These are phyloP conservation scores for Ceyx melanurus DNA, from an alignment of 2,113 vertebrate genomes.

Conservation along the genomic window DNA sequence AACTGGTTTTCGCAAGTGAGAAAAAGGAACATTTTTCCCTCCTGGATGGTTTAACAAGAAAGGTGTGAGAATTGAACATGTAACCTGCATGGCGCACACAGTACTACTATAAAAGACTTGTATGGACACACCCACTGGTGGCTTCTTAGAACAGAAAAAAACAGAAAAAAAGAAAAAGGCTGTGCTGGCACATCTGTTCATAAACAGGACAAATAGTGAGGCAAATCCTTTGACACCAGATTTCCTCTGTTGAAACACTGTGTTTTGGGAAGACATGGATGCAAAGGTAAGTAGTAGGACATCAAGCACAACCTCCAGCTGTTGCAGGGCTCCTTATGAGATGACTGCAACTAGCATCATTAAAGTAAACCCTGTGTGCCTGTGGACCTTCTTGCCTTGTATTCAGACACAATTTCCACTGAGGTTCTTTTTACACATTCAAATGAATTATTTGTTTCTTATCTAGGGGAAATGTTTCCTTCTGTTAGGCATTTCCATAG, in stretches of 20 bases:
- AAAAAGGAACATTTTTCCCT: neutral
- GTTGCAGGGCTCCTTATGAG: neutral
- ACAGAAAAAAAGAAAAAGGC: neutral
- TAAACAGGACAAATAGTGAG: neutral
- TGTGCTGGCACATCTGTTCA: neutral
- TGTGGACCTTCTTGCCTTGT: neutral
- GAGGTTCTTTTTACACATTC: neutral
- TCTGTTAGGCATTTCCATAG: constrained; percentile 1
- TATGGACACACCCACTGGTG: neutral
- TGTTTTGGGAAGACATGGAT: neutral
- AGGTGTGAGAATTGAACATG: neutral
- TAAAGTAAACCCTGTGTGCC: neutral
- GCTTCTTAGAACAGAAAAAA: neutral
- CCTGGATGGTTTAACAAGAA: neutral
- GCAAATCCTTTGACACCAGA: neutral
- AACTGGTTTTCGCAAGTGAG: neutral
- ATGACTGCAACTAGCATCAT: neutral
- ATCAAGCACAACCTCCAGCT: neutral
- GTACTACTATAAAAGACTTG: neutral
- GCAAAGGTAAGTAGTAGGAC: neutral
- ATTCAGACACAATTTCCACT: neutral
- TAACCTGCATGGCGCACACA: rapidly evolving
- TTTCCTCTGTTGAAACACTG: neutral
- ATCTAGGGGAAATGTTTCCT: constrained; percentile 29
- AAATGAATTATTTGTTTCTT: neutral